Conservation (phyloP, 2,797 vertebrate species). For the Poliocrania exsul region DNA sequence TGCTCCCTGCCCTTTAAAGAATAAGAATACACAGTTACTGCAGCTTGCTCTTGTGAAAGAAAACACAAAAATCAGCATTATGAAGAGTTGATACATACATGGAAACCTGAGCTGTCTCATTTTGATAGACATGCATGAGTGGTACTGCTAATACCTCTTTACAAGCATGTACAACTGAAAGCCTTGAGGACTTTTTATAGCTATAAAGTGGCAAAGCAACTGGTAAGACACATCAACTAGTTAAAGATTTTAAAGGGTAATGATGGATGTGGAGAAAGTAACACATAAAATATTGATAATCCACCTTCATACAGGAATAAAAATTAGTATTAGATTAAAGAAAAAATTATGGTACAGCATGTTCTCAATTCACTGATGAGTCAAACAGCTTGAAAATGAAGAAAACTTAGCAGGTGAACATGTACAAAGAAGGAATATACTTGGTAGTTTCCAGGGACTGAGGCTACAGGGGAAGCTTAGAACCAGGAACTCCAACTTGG, state of each 20-base stretch:
- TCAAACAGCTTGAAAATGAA: constrained; percentile 7
- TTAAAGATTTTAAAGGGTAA: constrained; percentile 29
- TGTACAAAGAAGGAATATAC: not conserved
- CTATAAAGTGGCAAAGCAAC: constrained; percentile 39
- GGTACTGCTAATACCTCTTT: constrained; percentile 29
- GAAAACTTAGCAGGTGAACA: not conserved
- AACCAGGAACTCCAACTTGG: not conserved
- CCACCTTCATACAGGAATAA: not conserved
- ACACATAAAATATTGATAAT: constrained; percentile 5
- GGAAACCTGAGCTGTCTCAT: constrained; percentile 27
- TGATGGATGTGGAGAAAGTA: not conserved
- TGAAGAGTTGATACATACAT: constrained; percentile 1
- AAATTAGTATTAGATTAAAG: constrained; percentile 35
- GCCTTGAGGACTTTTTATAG: constrained; percentile 32
- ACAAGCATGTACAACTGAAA: constrained; percentile 37
- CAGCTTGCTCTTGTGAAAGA: not conserved
- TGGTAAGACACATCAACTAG: not conserved
- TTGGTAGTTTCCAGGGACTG: not conserved
- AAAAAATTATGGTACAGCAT: not conserved
- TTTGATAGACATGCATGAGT: constrained; percentile 24
- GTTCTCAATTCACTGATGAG: not conserved
- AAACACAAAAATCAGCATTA: not conserved
- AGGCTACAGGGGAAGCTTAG: not conserved
- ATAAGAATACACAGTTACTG: not conserved
- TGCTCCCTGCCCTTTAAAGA: not conserved